These are phyloP conservation scores for Acrocyrtus sp. DNA, from an alignment of 2,888 invertebrate species.

Conservation along the genomic window DNA sequence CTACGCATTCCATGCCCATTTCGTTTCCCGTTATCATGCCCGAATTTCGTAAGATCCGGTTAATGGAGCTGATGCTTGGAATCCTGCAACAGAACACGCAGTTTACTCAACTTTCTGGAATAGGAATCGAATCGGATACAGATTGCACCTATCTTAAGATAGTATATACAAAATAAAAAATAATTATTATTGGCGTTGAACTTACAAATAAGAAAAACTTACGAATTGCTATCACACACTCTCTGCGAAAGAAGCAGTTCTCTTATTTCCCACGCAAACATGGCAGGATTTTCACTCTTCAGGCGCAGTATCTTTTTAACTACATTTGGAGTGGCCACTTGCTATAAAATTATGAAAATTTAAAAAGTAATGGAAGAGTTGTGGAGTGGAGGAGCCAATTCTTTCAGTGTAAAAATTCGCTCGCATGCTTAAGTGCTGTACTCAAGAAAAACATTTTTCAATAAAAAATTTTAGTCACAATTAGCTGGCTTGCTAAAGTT, in stretches of 20 bases:
- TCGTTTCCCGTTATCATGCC: slow-evolving; percentile 67
- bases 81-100: slow-evolving; percentile 72
- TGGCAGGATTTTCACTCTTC: slow-evolving; percentile 94
- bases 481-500: too few relatives aligned
- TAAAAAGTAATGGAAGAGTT: too few relatives aligned
- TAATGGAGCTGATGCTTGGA: slow-evolving; percentile 94
- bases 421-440: too few relatives aligned
- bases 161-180: background rate
- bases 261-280: slow-evolving; percentile 97
- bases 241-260: slow-evolving; percentile 89
- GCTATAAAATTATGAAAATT: slow-evolving; percentile 77
- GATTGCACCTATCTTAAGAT: background rate
- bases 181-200: background rate
- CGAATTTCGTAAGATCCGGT: slow-evolving; percentile 89
- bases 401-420: too few relatives aligned
- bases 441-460: too few relatives aligned
- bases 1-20: background rate
- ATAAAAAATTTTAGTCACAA: too few relatives aligned
- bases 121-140: too few relatives aligned
- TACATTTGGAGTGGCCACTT: slow-evolving; percentile 96
- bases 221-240: slow-evolving; percentile 77
- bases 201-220: slow-evolving; percentile 30
- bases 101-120: too few relatives aligned
- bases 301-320: slow-evolving; percentile 93
- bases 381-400: too few relatives aligned